Percentiles rank a stretch among this genome's conserved stretches.
phyloP scores from a whole-genome alignment of 2,113 vertebrate genomes.

The Platanista minor region DNA sequence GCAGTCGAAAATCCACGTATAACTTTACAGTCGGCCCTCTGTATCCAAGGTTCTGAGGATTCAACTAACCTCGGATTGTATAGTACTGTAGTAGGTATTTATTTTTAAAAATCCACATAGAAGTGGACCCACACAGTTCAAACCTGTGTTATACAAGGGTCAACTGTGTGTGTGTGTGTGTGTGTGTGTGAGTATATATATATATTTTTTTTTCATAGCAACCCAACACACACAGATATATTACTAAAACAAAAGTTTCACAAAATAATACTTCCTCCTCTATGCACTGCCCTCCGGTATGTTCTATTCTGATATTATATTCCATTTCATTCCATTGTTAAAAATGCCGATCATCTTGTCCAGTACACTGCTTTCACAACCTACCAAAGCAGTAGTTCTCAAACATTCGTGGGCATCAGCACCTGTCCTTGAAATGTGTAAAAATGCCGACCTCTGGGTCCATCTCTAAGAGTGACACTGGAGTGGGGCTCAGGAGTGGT shows the following conservation, averaged over 20 bases:
- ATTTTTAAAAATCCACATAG: background rate
- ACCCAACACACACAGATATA: background rate
- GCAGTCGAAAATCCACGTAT: background rate
- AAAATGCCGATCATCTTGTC: background rate
- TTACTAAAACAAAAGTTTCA: background rate
- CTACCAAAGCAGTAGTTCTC: background rate
- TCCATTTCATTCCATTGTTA: background rate
- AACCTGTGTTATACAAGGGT: background rate
- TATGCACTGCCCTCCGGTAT: background rate
- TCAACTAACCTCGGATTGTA: background rate
- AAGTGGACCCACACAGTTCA: background rate
- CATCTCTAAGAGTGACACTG: background rate
- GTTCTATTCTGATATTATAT: background rate
- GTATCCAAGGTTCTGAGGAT: background rate
- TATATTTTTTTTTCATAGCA: background rate
- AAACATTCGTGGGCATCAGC: too few species aligned
- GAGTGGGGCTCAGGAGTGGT: too few species aligned
- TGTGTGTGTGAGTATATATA: background rate
- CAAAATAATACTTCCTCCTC: background rate
- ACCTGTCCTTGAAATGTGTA: background rate
- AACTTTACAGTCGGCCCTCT: background rate
- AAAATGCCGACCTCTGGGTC: background rate
- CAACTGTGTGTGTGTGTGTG: background rate
- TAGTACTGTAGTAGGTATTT: background rate
- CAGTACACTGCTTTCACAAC: background rate